Base-by-base conservation (phyloP, 2,797 vertebrate genomes). In the Limnodromus scolopaceus region DNA sequence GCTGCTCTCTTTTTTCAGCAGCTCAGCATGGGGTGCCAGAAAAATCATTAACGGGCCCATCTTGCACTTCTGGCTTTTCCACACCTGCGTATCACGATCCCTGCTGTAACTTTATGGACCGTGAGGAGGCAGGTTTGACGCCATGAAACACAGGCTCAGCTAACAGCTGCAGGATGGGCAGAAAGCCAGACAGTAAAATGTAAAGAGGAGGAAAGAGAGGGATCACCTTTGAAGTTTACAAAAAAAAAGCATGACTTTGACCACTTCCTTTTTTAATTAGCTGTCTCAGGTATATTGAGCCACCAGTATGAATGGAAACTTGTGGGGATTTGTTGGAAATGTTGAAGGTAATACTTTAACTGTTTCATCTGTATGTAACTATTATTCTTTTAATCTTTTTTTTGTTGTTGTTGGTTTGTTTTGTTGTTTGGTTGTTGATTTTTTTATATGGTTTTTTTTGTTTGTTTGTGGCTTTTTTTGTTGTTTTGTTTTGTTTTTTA, bases 71-170 rank as follows among this genome's bases (percentile, higher is more conserved):
- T 92, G 95, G 95, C 95, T 96, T 97, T 91, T 93, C 98, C 98
- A 98, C 98, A 98, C 98, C 98, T 98, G 98, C 93, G 64, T 92
- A 96, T 70, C 84, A 70, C 5, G 86, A 90, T 96, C 96, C 97
- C 96, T 96, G 98, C 96, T 95, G 97, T 95, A 97, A 79, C 95
- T 98, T 98, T 98, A 98, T 98, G 98, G 97, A 97, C 97, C 96
- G 84, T 87, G 96, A 98, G 98, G 98, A 98, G 98, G 98, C 98
- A 98, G 98, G 96, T 98, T 98, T 98, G 98, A 98, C 98, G 95
- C 98, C 97, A 34, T 65, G 95, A 97, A 96, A 97, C 96, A 93
- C 95, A 85, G 96, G 92, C 96, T 83, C 82, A 77, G 95, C 97
- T 90, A 84, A 97, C 98, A 98, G 98, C 98, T 98, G 98, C 98